These are phyloP conservation scores for Jaculus jaculus DNA, from an alignment of 2,113 vertebrate genomes.

Conservation along the genomic window DNA sequence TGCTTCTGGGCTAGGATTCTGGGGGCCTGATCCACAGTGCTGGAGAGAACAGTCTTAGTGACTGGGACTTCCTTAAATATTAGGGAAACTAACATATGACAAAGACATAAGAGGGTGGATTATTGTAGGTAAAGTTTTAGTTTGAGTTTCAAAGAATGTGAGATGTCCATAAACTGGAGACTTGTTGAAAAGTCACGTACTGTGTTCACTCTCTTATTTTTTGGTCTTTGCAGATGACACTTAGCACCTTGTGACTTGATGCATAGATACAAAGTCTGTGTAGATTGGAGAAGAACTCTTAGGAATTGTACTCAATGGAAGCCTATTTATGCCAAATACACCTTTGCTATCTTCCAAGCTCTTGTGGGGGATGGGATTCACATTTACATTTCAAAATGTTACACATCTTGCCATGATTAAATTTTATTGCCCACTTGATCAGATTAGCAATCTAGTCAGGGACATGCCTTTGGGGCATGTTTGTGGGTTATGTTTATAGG, in stretches of 20 bases:
- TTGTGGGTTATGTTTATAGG: too few relatives aligned
- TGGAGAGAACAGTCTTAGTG: background rate
- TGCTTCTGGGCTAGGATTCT: background rate
- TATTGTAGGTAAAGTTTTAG: background rate
- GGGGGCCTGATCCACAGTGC: background rate
- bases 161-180: background rate
- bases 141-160: background rate
- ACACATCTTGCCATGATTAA: background rate
- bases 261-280: background rate
- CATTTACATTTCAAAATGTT: conserved; percentile 33
- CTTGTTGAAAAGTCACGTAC: background rate
- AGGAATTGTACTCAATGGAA: conserved; percentile 36
- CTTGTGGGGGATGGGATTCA: background rate
- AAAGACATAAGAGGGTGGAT: background rate
- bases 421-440: too few relatives aligned
- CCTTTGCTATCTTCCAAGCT: background rate
- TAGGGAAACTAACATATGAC: background rate
- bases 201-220: background rate
- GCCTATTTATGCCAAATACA: background rate
- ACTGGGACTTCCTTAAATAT: background rate
- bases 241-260: background rate
- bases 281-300: background rate
- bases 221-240: background rate
- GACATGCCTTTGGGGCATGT: too few relatives aligned
- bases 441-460: too few relatives aligned